Evolutionary conservation across 2,888 invertebrate species (phyloP).

Genomic region (Osedax frankpressi): DNA sequence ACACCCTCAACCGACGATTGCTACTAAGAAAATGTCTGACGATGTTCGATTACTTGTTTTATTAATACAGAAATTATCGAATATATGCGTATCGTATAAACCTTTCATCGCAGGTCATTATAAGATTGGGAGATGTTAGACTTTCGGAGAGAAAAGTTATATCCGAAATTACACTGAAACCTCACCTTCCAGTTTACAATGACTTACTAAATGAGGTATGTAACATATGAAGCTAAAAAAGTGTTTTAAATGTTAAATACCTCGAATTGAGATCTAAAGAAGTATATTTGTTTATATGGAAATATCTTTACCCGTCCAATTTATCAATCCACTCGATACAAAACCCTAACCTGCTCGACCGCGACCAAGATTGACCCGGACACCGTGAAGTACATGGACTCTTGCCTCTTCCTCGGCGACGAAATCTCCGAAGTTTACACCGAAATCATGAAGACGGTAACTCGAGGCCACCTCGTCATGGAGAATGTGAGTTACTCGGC

Average conservation of each 20-base stretch:
- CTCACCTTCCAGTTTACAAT: slow-evolving; percentile 42
- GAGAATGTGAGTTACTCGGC: slow-evolving; percentile 41
- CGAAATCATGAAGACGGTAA: slow-evolving; percentile 45
- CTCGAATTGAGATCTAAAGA: too few species aligned
- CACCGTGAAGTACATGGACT: slow-evolving; percentile 42
- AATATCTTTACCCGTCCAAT: too few species aligned
- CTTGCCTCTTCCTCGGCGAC: slow-evolving; percentile 42
- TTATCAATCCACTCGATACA: too few species aligned
- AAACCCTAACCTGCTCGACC: slow-evolving; percentile 5
- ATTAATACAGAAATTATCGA: too few species aligned
- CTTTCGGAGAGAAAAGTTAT: slow-evolving; percentile 44
- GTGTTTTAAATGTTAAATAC: too few species aligned
- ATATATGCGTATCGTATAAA: too few species aligned
- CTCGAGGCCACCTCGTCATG: slow-evolving; percentile 37
- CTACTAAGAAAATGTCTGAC: background rate
- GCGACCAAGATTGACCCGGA: slow-evolving; percentile 36
- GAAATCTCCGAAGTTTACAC: slow-evolving; percentile 45
- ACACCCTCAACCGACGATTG: background rate
- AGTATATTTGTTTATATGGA: too few species aligned
- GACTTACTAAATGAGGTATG: slow-evolving; percentile 42
- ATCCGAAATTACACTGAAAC: slow-evolving; percentile 38
- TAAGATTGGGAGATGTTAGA: slow-evolving; percentile 40
- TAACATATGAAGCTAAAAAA: too few species aligned
- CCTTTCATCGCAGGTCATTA: background rate
- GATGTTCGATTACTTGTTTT: background rate